Conservation (phyloP, 1,140 invertebrate species). For the Atta cephalotes region DNA sequence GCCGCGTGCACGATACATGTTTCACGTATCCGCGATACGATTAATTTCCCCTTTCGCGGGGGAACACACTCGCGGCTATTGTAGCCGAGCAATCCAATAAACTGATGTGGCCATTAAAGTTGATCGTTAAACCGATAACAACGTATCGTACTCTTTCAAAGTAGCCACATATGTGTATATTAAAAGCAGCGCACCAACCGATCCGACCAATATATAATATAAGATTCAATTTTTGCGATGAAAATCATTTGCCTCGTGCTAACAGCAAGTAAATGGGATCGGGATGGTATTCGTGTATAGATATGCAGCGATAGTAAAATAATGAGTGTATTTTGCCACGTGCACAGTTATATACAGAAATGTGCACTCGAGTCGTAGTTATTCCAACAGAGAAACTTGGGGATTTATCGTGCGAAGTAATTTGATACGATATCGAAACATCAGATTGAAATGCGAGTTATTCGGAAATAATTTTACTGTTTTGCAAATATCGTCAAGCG, state of each 20-base stretch:
- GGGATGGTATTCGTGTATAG: background rate
- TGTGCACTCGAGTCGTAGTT: background rate
- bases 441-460: constrained; percentile 24
- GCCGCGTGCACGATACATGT: constrained; percentile 25
- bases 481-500: constrained; percentile 28
- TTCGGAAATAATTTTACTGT: constrained; percentile 23
- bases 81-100: constrained; percentile 63
- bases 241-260: constrained; percentile 44
- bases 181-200: constrained; percentile 26
- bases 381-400: constrained; percentile 2
- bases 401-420: constrained; percentile 18
- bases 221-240: constrained; percentile 51
- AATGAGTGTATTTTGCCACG: background rate
- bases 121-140: constrained; percentile 67
- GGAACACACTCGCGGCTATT: constrained; percentile 49
- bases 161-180: constrained; percentile 20
- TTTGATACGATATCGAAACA: background rate
- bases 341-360: background rate
- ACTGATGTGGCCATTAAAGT: constrained; percentile 66
- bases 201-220: constrained; percentile 18
- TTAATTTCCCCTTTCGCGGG: constrained; percentile 60
- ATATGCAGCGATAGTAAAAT: background rate
- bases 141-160: constrained; percentile 36
- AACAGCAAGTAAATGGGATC: constrained; percentile 62
- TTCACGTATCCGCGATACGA: constrained; percentile 56